Percentiles rank a stretch among this genome's conserved stretches.
Conservation (phyloP, 1,140 invertebrate species). For the Xylocopa sonorina region DNA sequence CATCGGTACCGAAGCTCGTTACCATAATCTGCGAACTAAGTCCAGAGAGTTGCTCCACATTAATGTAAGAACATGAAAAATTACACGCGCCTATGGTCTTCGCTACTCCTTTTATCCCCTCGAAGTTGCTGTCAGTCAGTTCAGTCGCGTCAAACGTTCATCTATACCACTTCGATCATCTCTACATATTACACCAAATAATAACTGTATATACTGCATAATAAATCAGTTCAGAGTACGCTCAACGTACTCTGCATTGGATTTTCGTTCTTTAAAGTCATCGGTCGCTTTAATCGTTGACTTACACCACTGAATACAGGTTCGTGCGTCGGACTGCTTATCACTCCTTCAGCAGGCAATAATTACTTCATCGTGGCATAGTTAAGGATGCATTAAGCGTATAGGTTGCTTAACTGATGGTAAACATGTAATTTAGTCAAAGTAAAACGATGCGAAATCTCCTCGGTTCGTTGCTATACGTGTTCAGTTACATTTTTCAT, state of each 20-base stretch:
- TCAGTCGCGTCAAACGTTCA: too few species aligned
- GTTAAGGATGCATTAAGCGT: background rate
- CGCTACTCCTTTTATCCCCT: background rate
- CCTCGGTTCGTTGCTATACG: too few species aligned
- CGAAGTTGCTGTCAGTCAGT: background rate
- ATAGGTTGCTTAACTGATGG: background rate
- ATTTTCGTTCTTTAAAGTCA: too few species aligned
- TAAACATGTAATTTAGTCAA: background rate
- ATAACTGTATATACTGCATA: too few species aligned
- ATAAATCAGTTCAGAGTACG: too few species aligned
- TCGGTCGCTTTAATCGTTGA: background rate
- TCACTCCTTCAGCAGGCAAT: background rate
- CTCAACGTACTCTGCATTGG: too few species aligned
- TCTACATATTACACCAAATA: too few species aligned
- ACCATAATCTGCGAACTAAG: slow-evolving; percentile 64
- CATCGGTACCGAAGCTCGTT: slow-evolving; percentile 62
- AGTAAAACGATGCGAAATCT: background rate
- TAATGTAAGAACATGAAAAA: slow-evolving; percentile 50
- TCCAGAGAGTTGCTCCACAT: slow-evolving; percentile 29
- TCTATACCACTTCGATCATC: too few species aligned
- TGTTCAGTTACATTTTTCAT: too few species aligned
- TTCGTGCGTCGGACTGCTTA: background rate
- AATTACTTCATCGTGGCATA: too few species aligned
- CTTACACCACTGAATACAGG: background rate
- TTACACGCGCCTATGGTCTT: background rate